A percentile compares a stretch with the other conserved stretches of the same genome.
Conservation (phyloP, 2,113 vertebrate genomes). For the Myotis lucifugus region DNA sequence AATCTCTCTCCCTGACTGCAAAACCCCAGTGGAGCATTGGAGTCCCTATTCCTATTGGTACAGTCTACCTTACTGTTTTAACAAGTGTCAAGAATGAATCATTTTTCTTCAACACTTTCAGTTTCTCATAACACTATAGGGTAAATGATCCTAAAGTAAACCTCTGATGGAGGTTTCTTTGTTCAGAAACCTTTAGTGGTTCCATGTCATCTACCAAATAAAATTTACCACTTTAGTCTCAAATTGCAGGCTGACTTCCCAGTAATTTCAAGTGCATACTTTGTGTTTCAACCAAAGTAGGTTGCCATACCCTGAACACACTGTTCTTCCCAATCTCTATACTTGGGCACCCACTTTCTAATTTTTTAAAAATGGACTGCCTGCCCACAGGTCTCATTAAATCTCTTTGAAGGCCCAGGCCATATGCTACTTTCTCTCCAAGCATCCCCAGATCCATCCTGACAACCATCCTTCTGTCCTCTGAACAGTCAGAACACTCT, state of each 20-base stretch:
- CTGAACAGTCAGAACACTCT: background rate
- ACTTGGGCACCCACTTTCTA: background rate
- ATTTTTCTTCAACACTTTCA: background rate
- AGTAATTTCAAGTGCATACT: background rate
- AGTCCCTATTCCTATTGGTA: background rate
- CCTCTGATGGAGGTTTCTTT: background rate
- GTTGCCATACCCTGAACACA: background rate
- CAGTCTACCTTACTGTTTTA: background rate
- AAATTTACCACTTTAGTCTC: background rate
- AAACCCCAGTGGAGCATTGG: background rate
- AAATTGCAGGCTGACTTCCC: background rate
- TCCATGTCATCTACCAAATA: background rate
- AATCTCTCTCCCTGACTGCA: background rate
- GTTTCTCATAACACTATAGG: background rate
- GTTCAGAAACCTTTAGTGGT: background rate
- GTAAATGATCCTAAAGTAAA: background rate
- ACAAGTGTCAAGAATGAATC: background rate
- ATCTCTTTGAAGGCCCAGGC: background rate
- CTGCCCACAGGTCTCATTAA: background rate
- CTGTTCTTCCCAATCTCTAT: fast-evolving
- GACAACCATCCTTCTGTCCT: background rate
- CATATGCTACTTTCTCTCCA: background rate
- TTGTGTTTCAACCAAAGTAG: background rate
- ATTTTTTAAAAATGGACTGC: background rate
- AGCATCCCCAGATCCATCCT: background rate